These are phyloP conservation scores for Eilema caniola DNA, from an alignment of 2,888 invertebrate genomes.

Conservation along the genomic window DNA sequence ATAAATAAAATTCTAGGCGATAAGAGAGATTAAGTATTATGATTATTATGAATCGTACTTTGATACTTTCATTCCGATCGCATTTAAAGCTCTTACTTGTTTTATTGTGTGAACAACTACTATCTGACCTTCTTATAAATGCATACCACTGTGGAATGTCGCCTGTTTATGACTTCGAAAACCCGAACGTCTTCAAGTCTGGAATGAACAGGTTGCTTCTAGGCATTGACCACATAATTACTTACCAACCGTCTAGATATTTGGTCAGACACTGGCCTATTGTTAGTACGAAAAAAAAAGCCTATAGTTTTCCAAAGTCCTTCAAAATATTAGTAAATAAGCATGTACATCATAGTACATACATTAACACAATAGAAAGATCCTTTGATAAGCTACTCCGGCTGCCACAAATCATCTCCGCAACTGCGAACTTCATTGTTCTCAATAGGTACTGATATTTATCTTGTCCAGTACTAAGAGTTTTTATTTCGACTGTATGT, in stretches of 20 bases:
- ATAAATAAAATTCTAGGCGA: not conserved
- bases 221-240: not conserved
- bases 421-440: constrained; percentile 6
- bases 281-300: not conserved
- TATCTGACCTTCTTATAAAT: too few species aligned
- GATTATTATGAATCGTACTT: not conserved
- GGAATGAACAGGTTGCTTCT: too few species aligned
- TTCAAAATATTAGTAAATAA: not conserved
- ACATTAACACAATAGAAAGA: constrained; percentile 13
- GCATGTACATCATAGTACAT: not conserved
- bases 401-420: constrained; percentile 13
- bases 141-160: too few species aligned
- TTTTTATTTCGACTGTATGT: not conserved
- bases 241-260: too few species aligned
- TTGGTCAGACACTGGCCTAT: too few species aligned
- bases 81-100: too few species aligned
- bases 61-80: too few species aligned
- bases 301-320: not conserved
- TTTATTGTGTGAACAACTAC: too few species aligned
- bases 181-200: too few species aligned
- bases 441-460: constrained; percentile 2
- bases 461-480: constrained; percentile 7
- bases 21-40: too few species aligned
- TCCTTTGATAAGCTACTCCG: not conserved
- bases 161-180: too few species aligned